Conservation (phyloP, 2,113 vertebrate species). For the Nibea coibor region DNA sequence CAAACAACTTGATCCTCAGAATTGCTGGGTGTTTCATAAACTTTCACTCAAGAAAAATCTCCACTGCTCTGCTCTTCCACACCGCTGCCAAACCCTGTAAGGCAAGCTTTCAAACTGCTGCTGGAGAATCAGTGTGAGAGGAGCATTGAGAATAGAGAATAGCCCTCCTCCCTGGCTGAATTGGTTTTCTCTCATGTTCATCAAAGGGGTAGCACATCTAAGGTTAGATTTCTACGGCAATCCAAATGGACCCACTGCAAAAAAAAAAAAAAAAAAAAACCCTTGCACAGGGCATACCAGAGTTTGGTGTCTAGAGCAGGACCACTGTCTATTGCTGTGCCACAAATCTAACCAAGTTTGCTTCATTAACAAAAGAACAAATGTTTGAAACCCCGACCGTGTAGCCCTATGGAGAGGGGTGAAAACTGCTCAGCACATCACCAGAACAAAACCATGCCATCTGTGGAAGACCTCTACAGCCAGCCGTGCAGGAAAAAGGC, state of each 20-base stretch:
- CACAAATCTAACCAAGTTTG: neutral
- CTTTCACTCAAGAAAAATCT: conserved; percentile 29
- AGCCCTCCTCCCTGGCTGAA: conserved; percentile 47
- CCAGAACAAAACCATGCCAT: neutral
- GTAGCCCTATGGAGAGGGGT: neutral
- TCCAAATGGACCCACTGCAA: conserved; percentile 12
- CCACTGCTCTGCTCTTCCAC: conserved; percentile 7
- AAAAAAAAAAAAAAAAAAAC: conserved; percentile 8
- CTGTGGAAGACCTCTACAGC: neutral
- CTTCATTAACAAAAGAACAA: neutral
- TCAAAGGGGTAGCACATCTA: conserved; percentile 52
- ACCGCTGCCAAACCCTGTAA: conserved; percentile 24
- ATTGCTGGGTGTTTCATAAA: conserved; percentile 29
- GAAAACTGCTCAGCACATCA: neutral
- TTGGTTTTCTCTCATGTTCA: conserved; percentile 67
- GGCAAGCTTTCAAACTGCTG: conserved; percentile 49
- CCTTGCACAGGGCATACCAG: neutral
- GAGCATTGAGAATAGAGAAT: neutral
- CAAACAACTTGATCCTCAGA: neutral
- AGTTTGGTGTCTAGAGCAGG: neutral
- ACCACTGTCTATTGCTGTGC: neutral
- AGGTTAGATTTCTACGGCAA: conserved; percentile 31
- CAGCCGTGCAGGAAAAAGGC: neutral
- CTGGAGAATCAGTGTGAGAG: conserved; percentile 44
- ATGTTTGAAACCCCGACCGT: too few species aligned